Base-by-base conservation (phyloP, 1,140 invertebrate genomes). In the Schlechtendalia chinensis region DNA sequence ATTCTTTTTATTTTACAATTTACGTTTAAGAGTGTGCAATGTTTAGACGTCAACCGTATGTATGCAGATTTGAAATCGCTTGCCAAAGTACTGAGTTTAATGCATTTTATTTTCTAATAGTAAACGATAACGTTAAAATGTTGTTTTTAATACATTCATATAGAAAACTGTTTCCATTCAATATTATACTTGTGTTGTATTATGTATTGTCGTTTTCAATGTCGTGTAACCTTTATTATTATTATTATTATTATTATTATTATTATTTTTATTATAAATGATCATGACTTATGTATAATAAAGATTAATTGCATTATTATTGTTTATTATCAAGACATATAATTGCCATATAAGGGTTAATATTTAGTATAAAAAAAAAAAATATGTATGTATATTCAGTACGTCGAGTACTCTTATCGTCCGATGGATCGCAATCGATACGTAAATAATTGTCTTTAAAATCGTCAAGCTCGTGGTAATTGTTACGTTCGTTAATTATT, bases 331-430 rank as follows among this genome's bases (percentile, higher is more conserved):
- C 50, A 69, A 69, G 67, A 69, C 24, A 8, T 39, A 39, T 74
- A 74, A 54, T 56, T 77, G 74, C 74, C 74, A 77, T 77, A 59
- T 77, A 77, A 39, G 45, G 54, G 74, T 77, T 77, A 45, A 69
- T 74, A 54, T 56, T 53, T 56, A 32, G 50, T 54, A 56, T 56
- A 32, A n/a, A n/a, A n/a, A n/a, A n/a, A n/a, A n/a, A n/a, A n/a
- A 50, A 71, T 32, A 71, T 17, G 53, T 27, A 39, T 71, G 24
- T 39, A 45, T 50, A 63, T 27, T 10, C 24, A 24, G 45, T 69
- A 69, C 45, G 8, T 6, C 17, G 67, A 69, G 39, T 39, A 69
- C 67, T 69, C 50, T n/a, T n/a, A n/a, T n/a, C n/a, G n/a, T n/a
- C n/a, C n/a, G n/a, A n/a, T n/a, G n/a, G n/a, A n/a, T n/a, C n/a